Conservation (phyloP, 2,888 invertebrate species). For the Prenolepis imparis region DNA sequence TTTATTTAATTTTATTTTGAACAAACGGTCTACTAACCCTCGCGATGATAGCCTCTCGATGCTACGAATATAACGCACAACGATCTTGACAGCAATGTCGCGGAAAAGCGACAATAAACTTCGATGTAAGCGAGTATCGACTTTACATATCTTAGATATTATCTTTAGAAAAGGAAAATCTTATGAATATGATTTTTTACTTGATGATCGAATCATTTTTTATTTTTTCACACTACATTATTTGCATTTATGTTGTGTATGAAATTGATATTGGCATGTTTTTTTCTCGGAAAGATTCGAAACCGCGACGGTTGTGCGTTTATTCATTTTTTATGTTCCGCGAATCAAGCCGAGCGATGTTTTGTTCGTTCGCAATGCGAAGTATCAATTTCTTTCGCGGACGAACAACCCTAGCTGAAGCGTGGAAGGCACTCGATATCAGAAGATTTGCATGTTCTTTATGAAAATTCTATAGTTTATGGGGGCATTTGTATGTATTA, state of each 20-base stretch:
- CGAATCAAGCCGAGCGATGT: constrained; percentile 62
- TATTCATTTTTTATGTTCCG: constrained; percentile 43
- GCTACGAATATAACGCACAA: too few relatives aligned
- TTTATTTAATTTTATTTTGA: too few relatives aligned
- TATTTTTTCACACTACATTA: neutral
- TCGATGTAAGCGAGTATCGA: too few relatives aligned
- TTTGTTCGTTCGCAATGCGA: constrained; percentile 62
- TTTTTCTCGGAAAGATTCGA: neutral
- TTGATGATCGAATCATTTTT: neutral
- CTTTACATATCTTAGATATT: too few relatives aligned
- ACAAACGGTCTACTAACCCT: too few relatives aligned
- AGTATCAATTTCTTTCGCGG: constrained; percentile 76
- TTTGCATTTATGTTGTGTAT: neutral
- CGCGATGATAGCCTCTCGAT: too few relatives aligned
- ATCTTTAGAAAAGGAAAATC: too few relatives aligned
- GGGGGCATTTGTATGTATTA: constrained; percentile 86
- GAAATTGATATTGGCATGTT: neutral
- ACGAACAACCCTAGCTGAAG: constrained; percentile 62
- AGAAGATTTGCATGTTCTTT: constrained; percentile 85
- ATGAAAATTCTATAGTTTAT: constrained; percentile 86
- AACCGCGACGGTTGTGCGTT: constrained; percentile 1
- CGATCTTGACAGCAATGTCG: too few relatives aligned
- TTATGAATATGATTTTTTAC: too few relatives aligned
- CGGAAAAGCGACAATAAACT: too few relatives aligned
- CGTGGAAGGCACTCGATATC: constrained; percentile 82